These are phyloP conservation scores for Habrosyne pyritoides DNA, from an alignment of 2,888 invertebrate species.

Conservation along the genomic window DNA sequence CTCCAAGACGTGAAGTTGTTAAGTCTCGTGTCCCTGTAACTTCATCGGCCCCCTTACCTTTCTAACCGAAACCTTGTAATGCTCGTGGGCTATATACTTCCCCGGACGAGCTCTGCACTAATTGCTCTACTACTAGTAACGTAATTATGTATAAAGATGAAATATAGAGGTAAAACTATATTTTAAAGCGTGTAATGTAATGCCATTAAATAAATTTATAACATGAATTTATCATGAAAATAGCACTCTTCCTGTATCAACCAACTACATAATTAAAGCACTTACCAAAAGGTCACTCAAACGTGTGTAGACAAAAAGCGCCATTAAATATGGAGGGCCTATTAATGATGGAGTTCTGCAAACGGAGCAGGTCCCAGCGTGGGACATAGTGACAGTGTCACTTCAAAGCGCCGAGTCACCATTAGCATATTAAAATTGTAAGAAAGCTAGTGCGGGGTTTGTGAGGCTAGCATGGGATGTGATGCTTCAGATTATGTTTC, in stretches of 20 bases:
- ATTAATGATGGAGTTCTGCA: constrained; percentile 1
- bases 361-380: neutral
- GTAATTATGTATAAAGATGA: no score
- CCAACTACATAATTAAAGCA: neutral
- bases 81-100: no score
- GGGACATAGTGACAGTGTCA: constrained; percentile 23
- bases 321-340: constrained; percentile 1
- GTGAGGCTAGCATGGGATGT: neutral
- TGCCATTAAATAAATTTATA: neutral
- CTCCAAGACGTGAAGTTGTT: no score
- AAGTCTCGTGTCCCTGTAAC: no score
- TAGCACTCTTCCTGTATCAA: neutral
- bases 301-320: constrained; percentile 2
- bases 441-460: constrained; percentile 26
- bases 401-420: constrained; percentile 37
- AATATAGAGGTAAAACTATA: no score
- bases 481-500: neutral
- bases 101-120: no score
- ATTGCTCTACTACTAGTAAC: no score
- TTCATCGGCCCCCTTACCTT: no score
- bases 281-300: neutral
- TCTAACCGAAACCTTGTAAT: no score
- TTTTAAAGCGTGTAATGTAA: no score
- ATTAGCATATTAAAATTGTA: constrained; percentile 63
- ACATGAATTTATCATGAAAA: neutral